Evolutionary conservation across 2,888 invertebrate species (phyloP).

Genomic region (Harmothoe impar): DNA sequence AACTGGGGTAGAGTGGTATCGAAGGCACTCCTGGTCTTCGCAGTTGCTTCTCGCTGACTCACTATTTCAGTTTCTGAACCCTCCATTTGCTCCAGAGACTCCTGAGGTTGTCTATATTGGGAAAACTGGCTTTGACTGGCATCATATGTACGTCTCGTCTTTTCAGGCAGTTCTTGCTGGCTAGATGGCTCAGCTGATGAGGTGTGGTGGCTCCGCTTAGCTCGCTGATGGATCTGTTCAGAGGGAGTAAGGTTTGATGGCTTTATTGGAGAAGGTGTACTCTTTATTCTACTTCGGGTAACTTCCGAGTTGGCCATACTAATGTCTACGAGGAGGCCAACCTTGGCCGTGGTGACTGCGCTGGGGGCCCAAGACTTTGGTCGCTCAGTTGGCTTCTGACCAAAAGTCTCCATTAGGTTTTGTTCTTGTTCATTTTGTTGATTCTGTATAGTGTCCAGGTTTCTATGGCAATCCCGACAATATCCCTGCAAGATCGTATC

Average conservation of each 20-base stretch:
- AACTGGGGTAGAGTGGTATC: slow-evolving; percentile 1
- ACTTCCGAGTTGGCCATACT: neutral
- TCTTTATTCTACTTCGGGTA: neutral
- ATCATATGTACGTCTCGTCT: neutral
- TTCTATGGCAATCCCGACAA: neutral
- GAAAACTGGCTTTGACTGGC: neutral
- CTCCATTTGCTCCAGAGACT: neutral
- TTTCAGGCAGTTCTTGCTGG: neutral
- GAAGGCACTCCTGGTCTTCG: neutral
- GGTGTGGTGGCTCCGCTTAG: neutral
- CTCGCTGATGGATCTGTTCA: neutral
- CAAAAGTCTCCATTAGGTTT: neutral
- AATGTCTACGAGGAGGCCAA: neutral
- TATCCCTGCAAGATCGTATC: neutral
- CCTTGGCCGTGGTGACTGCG: neutral
- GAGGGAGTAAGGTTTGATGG: neutral
- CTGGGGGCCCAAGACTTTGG: slow-evolving; percentile 25
- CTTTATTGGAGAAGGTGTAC: neutral
- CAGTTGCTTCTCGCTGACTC: neutral
- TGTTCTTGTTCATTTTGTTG: slow-evolving; percentile 36
- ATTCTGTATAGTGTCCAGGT: neutral
- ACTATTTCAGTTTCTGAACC: too few relatives aligned
- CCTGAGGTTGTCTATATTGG: neutral
- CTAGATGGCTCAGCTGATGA: neutral
- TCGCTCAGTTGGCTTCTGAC: neutral